Base-by-base conservation (phyloP, 2,888 invertebrate species). In the Xylota segnis region DNA sequence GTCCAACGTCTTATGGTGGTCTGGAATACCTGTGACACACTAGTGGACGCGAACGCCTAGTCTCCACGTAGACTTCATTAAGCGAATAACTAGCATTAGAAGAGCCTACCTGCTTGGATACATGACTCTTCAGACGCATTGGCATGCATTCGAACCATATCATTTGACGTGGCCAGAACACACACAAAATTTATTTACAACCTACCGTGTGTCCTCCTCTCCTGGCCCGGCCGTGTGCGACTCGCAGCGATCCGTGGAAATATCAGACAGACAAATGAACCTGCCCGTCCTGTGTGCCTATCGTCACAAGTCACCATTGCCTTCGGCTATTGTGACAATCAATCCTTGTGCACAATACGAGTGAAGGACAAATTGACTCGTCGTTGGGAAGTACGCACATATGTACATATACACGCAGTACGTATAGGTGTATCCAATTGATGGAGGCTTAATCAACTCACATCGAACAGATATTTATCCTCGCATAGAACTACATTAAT, bases 401-500 rank as follows among this genome's bases (percentile, higher is more conserved):
- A 40, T 10, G 37, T 40, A 32, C 45, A 27, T 54, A 63, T 34
- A 12, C 12, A 32, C 18, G 40, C 56, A 66, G 40, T 47, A 23
- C 23, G 2, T 23, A 23, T 23, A 43, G 14, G 14, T 14, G 43
- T 14, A 43, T 43, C n/a, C 56, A 61, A 47, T 43, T 63, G 68
- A 81, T 72, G 82, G 86, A 47, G 70, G 71, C 77, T 63, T 86
- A 86, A 86, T 86, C 86, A 86, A 86, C 86, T 86, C 82, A 68
- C 76, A 86, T 77, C 82, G 76, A 86, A 72, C 86, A 86, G 82
- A 72, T 86, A 82, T 77, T 86, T 86, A 86, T 86, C 56, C 82
- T 52, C 72, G 86, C 71, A 63, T 77, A 82, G 84, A 77, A 82
- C 82, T 82, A 54, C 86, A 86, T 86, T 86, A 86, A 82, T 82